Base-by-base conservation (phyloP, 1,140 invertebrate species). In the Ditylenchus dipsaci region DNA sequence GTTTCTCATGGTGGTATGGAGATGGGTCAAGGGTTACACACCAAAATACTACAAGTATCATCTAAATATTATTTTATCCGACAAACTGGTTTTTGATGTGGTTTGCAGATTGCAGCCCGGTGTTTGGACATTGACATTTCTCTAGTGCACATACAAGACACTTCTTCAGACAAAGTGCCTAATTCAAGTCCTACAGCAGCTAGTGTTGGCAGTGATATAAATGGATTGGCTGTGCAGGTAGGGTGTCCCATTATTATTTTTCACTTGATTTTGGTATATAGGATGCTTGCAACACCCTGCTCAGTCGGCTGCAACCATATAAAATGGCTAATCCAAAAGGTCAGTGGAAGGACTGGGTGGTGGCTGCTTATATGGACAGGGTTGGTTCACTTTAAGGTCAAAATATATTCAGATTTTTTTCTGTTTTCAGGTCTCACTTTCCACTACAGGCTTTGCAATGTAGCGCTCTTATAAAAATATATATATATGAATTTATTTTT, bases 11-110 rank as follows among this genome's bases (percentile, higher is more conserved):
- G 91, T 49, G 93, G 93, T 19, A 90, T 90, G 19, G 93, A 97
- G 87, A 96, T 96, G 90, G 94, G 94, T 0, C 93, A 96, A 85
- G 94, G 93, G 1, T 84, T 96, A 0, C 90, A 95, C 78, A 96
- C 91, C 0, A 95, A 95, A 86, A 92, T 94, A 89, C 89, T 93
- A 67, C 91, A 95, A 87, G 87, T 88, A n/a, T 80, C 68, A 43
- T 9, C 19, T 27, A n/a, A n/a, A n/a, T n/a, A n/a, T n/a, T n/a
- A n/a, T n/a, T n/a, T n/a, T n/a, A n/a, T n/a, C n/a, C n/a, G n/a
- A n/a, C 23, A 19, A 66, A 60, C 1, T 71, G 15, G n/a, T 58
- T 17, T 27, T 72, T 67, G 49, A 30, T n/a, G 23, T 85, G 84
- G 88, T 95, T 0, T 90, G 94, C 91, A 95, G 87, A 88, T 89